phyloP scores from a whole-genome alignment of 2,113 vertebrate species.

The Bettongia penicillata region DNA sequence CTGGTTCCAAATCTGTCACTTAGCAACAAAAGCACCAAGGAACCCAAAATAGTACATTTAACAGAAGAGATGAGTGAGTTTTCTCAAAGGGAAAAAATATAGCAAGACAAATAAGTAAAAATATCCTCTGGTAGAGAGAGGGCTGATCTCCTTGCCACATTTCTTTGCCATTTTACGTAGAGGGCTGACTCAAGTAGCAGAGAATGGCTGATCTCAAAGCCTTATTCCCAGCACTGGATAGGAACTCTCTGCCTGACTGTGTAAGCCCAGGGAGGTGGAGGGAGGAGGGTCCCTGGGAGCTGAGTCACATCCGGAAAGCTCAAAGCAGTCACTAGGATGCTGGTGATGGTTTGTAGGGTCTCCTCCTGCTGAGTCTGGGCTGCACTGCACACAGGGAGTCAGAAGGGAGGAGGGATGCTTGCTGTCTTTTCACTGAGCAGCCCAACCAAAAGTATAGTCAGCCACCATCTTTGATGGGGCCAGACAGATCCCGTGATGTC shows the following conservation, averaged over 20 bases:
- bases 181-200: neutral
- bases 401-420: neutral
- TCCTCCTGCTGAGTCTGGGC: neutral
- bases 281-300: neutral
- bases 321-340: neutral
- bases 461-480: neutral
- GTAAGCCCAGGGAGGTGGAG: neutral
- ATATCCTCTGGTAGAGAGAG: conserved; percentile 61
- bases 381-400: neutral
- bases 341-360: neutral
- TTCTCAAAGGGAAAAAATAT: conserved; percentile 62
- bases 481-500: neutral
- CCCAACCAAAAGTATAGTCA: neutral
- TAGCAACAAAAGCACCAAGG: conserved; percentile 73
- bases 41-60: conserved; percentile 72
- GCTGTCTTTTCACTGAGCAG: neutral
- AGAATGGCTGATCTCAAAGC: neutral
- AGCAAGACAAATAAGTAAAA: conserved; percentile 72
- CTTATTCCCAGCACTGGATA: neutral
- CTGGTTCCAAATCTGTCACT: conserved; percentile 65
- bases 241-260: conserved; percentile 1
- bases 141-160: neutral
- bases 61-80: conserved; percentile 63
- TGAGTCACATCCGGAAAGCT: neutral
- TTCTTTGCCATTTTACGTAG: neutral